These are phyloP conservation scores for Agrotis exclamationis DNA, from an alignment of 2,888 invertebrate genomes.

Conservation along the genomic window DNA sequence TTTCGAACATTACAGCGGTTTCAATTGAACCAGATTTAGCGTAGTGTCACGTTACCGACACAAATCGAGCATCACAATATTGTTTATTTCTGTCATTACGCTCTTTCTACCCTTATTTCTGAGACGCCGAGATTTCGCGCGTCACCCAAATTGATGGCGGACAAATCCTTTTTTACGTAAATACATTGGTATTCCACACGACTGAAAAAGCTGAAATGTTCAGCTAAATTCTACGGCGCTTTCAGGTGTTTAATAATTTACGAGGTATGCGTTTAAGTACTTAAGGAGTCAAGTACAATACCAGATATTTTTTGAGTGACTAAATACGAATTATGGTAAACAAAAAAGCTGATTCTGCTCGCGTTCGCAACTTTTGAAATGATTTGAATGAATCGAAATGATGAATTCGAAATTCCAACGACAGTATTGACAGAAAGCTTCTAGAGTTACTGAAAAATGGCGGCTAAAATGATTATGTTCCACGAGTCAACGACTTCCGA, in stretches of 20 bases:
- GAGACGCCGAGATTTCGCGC: not conserved
- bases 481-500: no score
- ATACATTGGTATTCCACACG: not conserved
- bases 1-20: not conserved
- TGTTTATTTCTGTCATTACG: not conserved
- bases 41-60: not conserved
- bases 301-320: not conserved
- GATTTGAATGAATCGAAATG: no score
- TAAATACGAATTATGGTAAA: not conserved
- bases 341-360: no score
- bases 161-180: not conserved
- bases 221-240: not conserved
- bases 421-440: no score
- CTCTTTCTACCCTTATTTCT: not conserved
- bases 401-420: no score
- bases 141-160: constrained; percentile 6
- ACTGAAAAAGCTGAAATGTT: not conserved
- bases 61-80: not conserved
- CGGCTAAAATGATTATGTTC: no score
- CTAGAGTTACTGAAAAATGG: no score
- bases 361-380: no score
- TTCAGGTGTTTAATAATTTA: not conserved
- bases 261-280: not conserved
- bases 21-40: not conserved
- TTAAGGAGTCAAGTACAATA: not conserved